These are phyloP conservation scores for Panthera tigris DNA, from an alignment of 2,113 vertebrate species.

Conservation along the genomic window DNA sequence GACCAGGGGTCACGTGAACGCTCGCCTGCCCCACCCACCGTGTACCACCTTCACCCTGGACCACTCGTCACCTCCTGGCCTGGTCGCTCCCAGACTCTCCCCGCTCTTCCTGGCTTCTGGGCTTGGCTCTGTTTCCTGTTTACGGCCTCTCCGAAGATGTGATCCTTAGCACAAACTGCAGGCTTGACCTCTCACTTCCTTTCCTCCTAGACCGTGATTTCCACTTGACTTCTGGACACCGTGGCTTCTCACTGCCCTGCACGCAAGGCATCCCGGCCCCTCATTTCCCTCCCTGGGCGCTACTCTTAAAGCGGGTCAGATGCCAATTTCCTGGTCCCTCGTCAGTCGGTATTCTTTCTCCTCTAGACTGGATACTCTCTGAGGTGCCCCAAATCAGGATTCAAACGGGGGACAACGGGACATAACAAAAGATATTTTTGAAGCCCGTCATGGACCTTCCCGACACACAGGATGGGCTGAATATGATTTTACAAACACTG, in stretches of 20 bases:
- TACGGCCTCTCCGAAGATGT: background rate
- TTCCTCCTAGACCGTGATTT: background rate
- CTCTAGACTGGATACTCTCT: background rate
- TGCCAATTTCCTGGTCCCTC: fast-evolving
- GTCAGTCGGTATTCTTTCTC: background rate
- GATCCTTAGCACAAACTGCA: background rate
- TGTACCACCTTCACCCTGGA: background rate
- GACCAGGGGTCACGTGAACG: fast-evolving
- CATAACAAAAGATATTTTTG: background rate
- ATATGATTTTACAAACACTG: background rate
- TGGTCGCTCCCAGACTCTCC: background rate
- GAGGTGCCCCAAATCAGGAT: too few species aligned
- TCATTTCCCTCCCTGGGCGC: fast-evolving
- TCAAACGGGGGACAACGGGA: background rate
- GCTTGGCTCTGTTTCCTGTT: background rate
- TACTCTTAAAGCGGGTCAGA: background rate
- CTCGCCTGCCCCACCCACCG: background rate
- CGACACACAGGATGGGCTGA: background rate
- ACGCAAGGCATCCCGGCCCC: fast-evolving
- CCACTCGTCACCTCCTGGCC: fast-evolving
- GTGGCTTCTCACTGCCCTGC: fast-evolving
- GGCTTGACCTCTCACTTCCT: background rate
- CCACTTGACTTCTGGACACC: background rate
- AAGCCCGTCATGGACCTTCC: background rate
- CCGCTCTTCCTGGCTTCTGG: background rate